Conservation (phyloP, 2,888 invertebrate genomes). For the Nasonia oneida region DNA sequence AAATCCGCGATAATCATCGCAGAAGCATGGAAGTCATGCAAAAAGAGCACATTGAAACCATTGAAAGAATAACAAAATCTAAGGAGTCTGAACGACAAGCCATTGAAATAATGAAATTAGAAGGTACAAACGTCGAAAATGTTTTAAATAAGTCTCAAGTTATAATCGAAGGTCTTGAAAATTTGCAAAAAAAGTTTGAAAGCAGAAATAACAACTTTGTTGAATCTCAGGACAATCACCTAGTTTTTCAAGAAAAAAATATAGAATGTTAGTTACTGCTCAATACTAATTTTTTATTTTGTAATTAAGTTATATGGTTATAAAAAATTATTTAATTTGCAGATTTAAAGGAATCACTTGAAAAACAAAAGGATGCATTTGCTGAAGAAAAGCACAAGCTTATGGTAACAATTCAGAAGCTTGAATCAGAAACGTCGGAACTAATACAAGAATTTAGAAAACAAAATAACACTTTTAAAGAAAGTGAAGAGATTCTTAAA, state of each 20-base stretch:
- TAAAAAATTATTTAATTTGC: conserved; percentile 43
- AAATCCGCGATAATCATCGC: conserved; percentile 70
- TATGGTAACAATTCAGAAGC: conserved; percentile 68
- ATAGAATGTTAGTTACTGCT: conserved; percentile 69
- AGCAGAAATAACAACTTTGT: conserved; percentile 66
- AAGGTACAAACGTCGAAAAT: conserved; percentile 70
- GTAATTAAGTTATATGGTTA: background rate
- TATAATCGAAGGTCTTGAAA: conserved; percentile 69
- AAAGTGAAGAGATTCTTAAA: conserved; percentile 70
- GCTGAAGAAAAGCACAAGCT: conserved; percentile 70
- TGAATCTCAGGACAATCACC: conserved; percentile 66
- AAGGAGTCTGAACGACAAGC: conserved; percentile 73
- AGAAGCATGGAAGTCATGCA: conserved; percentile 70
- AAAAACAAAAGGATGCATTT: conserved; percentile 69
- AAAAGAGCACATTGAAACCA: conserved; percentile 72
- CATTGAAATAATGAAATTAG: conserved; percentile 69
- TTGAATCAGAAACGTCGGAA: conserved; percentile 68
- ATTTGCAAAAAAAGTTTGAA: conserved; percentile 69
- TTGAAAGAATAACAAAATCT: conserved; percentile 72
- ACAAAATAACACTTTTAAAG: conserved; percentile 66
- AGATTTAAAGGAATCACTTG: conserved; percentile 71
- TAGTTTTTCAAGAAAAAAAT: conserved; percentile 71
- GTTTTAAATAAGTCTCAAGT: conserved; percentile 70
- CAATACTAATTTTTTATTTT: background rate
- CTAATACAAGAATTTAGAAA: conserved; percentile 70